A percentile compares a stretch with the other conserved stretches of the same genome.
Evolutionary conservation across 2,797 vertebrate species (phyloP).

Genomic region (Thamnophis elegans): DNA sequence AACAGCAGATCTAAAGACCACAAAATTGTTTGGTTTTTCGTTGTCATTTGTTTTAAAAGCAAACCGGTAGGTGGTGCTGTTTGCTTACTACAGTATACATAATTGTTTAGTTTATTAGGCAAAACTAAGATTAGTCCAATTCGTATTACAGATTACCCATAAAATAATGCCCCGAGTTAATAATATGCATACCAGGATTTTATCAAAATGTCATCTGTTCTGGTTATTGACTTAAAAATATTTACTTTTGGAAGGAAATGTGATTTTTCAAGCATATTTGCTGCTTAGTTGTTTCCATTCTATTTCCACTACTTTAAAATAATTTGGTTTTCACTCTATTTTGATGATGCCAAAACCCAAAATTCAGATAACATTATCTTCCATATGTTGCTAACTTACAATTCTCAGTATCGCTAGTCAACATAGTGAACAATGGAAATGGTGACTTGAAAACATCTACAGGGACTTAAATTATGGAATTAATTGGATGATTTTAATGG

Average conservation of each 20-base stretch:
- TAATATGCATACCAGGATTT: background rate
- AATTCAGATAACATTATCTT: background rate
- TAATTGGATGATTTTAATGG: background rate
- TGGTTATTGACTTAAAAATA: background rate
- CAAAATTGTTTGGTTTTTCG: background rate
- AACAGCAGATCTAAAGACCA: background rate
- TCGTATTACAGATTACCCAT: background rate
- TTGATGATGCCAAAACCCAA: background rate
- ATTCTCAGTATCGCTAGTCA: background rate
- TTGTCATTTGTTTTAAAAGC: background rate
- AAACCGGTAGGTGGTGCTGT: constrained; percentile 4
- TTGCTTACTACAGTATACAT: background rate
- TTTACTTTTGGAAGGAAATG: background rate
- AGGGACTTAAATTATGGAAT: background rate
- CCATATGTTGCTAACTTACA: background rate
- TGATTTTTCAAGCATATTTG: background rate
- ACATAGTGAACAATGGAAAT: background rate
- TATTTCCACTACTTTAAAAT: background rate
- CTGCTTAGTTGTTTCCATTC: background rate
- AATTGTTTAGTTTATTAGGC: background rate
- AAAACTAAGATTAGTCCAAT: background rate
- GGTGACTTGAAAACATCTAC: background rate
- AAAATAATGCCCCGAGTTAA: background rate
- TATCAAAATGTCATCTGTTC: background rate
- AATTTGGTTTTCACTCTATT: background rate